These are phyloP conservation scores for Lissocephala sabroskyi DNA, from an alignment of 2,888 invertebrate genomes.

Conservation along the genomic window DNA sequence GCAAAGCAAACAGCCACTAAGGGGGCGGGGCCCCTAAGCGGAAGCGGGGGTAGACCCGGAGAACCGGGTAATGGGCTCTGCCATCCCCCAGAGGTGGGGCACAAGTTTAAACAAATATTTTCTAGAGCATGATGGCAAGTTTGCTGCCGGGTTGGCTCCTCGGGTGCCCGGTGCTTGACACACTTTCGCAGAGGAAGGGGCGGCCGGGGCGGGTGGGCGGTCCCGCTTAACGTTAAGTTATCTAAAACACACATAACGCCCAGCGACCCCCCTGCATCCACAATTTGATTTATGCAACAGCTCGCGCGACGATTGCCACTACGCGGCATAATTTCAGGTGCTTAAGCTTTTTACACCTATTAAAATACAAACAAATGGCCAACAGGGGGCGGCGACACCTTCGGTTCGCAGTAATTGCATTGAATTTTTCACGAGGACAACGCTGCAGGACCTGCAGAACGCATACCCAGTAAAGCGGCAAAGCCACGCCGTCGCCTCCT, in stretches of 20 bases:
- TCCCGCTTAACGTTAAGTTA: conserved; percentile 27
- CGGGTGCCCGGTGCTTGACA: conserved; percentile 21
- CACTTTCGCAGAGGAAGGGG: conserved; percentile 24
- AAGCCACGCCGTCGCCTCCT: no score
- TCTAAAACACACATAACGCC: conserved; percentile 25
- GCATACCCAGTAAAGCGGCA: no score
- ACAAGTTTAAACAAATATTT: conserved; percentile 51
- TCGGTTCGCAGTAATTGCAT: conserved; percentile 59
- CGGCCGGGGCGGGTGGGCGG: no score
- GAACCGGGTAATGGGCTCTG: no score
- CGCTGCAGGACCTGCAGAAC: conserved; percentile 9
- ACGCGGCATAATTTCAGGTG: conserved; percentile 50
- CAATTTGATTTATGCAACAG: conserved; percentile 61
- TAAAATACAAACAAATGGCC: conserved; percentile 37
- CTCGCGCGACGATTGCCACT: conserved; percentile 21
- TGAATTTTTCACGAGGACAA: conserved; percentile 23
- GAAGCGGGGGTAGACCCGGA: neutral
- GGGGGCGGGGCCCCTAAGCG: neutral
- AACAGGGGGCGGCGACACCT: conserved; percentile 45
- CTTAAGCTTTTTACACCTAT: conserved; percentile 51
- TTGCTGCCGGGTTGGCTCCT: neutral
- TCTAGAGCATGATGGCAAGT: conserved; percentile 46
- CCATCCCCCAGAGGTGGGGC: conserved; percentile 1
- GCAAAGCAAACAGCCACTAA: conserved; percentile 8
- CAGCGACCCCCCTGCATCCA: conserved; percentile 22